Conservation (phyloP, 2,113 vertebrate species). For the Corythornis madagascariensis region DNA sequence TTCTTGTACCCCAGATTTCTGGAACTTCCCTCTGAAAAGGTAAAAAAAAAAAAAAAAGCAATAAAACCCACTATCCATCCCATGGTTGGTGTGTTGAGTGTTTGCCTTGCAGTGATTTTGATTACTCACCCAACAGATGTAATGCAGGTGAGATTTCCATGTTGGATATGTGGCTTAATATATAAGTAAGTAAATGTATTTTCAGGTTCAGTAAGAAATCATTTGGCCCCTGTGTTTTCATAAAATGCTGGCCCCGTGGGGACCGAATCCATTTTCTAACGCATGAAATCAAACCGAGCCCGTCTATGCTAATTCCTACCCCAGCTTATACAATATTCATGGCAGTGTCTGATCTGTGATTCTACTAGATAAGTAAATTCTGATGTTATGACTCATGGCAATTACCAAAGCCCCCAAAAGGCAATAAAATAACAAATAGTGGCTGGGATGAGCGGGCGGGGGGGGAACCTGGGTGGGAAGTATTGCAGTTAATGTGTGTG, state of each 20-base stretch:
- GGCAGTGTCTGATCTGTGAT: constrained; percentile 25
- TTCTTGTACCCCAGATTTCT: not conserved
- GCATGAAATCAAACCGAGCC: constrained; percentile 24
- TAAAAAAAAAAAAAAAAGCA: not conserved
- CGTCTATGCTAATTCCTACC: constrained; percentile 42
- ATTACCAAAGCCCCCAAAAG: constrained; percentile 50
- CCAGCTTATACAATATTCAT: constrained; percentile 60
- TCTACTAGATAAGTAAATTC: constrained; percentile 51
- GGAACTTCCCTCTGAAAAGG: not conserved
- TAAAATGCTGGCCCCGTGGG: constrained; percentile 5
- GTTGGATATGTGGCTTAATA: not conserved
- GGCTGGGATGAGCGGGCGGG: not conserved
- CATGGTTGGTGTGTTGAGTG: not conserved
- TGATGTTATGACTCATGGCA: constrained; percentile 49
- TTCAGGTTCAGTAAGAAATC: not conserved
- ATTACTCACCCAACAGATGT: not conserved
- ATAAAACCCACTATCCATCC: not conserved
- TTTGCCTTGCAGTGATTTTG: not conserved
- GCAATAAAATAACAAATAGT: constrained; percentile 4
- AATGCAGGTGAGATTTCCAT: not conserved
- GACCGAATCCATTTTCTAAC: constrained; percentile 41
- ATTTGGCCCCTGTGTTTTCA: constrained; percentile 37
- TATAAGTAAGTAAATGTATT: constrained; percentile 8
- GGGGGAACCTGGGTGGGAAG: too few species aligned
- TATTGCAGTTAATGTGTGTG: not conserved